Evolutionary conservation across 2,888 invertebrate species (phyloP).

Genomic region (Malacosoma neustria): DNA sequence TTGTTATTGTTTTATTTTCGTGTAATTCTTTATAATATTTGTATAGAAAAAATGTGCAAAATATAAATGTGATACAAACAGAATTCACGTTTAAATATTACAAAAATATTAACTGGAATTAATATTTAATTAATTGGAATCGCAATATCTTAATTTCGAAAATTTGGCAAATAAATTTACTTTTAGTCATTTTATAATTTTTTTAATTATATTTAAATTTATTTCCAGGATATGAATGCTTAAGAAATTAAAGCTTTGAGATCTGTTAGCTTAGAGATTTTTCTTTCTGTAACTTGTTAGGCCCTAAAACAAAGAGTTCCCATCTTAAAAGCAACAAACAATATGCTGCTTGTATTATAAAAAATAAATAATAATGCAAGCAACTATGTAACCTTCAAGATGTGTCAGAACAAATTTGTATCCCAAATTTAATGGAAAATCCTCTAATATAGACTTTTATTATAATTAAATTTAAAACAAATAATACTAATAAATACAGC

Average conservation of each 20-base stretch:
- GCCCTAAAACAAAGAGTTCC: too few relatives aligned
- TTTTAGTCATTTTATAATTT: not conserved
- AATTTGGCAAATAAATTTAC: not conserved
- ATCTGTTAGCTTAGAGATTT: too few relatives aligned
- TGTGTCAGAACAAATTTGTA: too few relatives aligned
- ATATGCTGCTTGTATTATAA: too few relatives aligned
- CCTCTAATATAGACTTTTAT: too few relatives aligned
- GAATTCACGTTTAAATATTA: slow-evolving; percentile 47
- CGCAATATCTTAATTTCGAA: not conserved
- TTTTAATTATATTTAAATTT: not conserved
- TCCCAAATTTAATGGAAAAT: too few relatives aligned
- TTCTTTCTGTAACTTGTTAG: too few relatives aligned
- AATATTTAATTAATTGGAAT: slow-evolving; percentile 10
- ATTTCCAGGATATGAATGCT: not conserved
- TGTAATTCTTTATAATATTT: slow-evolving; percentile 64
- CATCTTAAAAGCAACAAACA: slow-evolving; percentile 3
- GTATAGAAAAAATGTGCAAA: slow-evolving; percentile 69
- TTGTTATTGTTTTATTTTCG: slow-evolving; percentile 55
- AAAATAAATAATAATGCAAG: too few relatives aligned
- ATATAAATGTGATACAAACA: slow-evolving; percentile 59
- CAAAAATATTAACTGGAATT: slow-evolving; percentile 42
- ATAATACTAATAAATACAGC: too few relatives aligned
- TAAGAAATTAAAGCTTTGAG: not conserved
- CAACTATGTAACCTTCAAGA: too few relatives aligned
- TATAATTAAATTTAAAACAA: too few relatives aligned